Conservation (phyloP, 2,113 vertebrate species). For the Syrrhaptes paradoxus region DNA sequence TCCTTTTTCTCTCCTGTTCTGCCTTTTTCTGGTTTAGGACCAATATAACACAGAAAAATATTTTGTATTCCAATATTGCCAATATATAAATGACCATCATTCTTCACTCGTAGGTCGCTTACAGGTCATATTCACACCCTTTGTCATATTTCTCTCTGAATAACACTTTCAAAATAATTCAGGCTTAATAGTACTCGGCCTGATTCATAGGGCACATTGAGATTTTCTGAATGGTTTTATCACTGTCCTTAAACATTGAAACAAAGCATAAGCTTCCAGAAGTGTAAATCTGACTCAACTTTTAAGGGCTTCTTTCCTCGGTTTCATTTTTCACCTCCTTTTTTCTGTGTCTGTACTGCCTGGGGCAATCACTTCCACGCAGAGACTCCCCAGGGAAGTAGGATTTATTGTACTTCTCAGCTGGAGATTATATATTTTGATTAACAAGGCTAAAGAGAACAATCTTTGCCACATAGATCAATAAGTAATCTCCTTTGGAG, state of each 20-base stretch:
- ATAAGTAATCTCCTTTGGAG: slow-evolving; percentile 30
- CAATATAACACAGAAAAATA: background rate
- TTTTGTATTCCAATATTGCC: background rate
- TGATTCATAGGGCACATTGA: background rate
- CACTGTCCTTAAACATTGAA: background rate
- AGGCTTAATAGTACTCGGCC: background rate
- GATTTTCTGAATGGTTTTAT: background rate
- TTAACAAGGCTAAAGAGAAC: slow-evolving; percentile 9
- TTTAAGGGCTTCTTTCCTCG: background rate
- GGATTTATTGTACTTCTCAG: slow-evolving; percentile 30
- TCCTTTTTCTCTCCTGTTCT: background rate
- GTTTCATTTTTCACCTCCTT: background rate
- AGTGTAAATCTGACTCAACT: background rate
- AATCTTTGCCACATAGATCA: background rate
- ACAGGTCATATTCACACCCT: background rate
- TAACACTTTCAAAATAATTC: background rate
- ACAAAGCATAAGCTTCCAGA: background rate
- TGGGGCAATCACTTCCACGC: background rate
- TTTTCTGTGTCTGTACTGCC: background rate
- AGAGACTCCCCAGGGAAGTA: background rate
- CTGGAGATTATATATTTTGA: slow-evolving; percentile 2
- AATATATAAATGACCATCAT: background rate
- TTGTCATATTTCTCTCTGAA: background rate
- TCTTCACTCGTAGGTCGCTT: background rate
- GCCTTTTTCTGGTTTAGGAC: background rate